Percentiles rank a stretch among this genome's conserved stretches.
These are phyloP conservation scores for Raphicerus campestris DNA, from an alignment of 2,113 vertebrate species.

Conservation along the genomic window DNA sequence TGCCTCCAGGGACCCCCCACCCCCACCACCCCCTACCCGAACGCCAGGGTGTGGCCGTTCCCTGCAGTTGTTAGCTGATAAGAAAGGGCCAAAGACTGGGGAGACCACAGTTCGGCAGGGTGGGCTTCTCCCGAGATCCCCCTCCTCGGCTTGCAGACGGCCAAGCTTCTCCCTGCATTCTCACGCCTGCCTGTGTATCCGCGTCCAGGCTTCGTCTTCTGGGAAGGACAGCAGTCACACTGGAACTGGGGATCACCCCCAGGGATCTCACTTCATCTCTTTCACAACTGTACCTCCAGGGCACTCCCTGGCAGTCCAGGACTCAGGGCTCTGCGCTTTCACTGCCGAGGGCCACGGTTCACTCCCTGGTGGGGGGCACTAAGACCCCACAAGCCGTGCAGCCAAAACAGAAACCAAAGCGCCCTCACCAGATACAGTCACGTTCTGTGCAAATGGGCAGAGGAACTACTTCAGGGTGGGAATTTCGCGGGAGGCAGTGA, in stretches of 20 bases:
- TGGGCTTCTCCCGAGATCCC: background rate
- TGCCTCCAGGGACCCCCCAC: background rate
- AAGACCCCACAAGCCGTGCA: background rate
- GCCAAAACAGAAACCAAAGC: background rate
- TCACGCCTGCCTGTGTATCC: background rate
- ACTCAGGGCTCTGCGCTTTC: no score
- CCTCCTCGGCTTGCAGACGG: fast-evolving
- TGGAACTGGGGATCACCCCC: background rate
- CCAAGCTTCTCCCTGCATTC: background rate
- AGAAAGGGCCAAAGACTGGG: background rate
- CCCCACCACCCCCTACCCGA: fast-evolving
- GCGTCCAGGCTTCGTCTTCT: background rate
- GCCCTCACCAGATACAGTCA: background rate
- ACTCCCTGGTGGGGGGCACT: background rate
- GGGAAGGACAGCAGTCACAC: background rate
- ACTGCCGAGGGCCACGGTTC: background rate
- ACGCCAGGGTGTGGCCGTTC: fast-evolving
- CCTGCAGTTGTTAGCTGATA: fast-evolving
- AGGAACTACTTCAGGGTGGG: background rate
- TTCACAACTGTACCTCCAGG: background rate
- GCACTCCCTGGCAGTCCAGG: background rate
- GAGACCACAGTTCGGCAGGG: background rate
- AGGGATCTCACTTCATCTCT: background rate
- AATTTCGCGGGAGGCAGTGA: background rate
- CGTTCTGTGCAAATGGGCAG: no score